Evolutionary conservation across 2,797 vertebrate genomes (phyloP).

Genomic region (Psittacula derbiana): DNA sequence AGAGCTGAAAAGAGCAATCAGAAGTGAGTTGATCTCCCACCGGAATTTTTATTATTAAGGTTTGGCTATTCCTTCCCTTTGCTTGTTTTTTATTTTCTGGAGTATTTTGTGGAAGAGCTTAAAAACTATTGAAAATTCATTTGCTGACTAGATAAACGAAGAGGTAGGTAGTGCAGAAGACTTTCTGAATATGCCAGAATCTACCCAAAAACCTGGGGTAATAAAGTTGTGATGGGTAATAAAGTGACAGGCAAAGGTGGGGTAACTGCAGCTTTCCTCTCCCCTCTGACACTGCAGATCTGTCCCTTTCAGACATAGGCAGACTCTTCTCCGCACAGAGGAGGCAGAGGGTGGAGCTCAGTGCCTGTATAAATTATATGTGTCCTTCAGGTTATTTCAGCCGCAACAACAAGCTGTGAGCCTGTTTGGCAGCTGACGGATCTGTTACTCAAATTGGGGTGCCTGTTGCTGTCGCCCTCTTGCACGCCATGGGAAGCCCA

Average conservation of each 20-base stretch:
- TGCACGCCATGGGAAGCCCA: conserved; percentile 36
- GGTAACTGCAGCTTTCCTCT: not conserved
- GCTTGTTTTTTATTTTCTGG: not conserved
- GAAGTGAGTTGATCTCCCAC: not conserved
- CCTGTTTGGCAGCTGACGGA: conserved; percentile 38
- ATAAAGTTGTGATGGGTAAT: not conserved
- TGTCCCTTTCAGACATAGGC: not conserved
- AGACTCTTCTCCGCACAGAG: not conserved
- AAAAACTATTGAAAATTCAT: not conserved
- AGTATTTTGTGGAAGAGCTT: not conserved
- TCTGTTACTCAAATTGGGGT: conserved; percentile 11
- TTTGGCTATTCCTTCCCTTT: not conserved
- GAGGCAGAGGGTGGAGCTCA: conserved; percentile 65
- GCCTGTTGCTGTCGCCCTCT: conserved; percentile 4
- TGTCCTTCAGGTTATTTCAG: conserved; percentile 52
- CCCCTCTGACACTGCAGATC: not conserved
- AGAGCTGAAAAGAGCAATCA: not conserved
- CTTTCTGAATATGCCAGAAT: not conserved
- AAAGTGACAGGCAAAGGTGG: not conserved
- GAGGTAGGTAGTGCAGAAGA: not conserved
- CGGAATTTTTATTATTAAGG: not conserved
- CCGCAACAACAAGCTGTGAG: conserved; percentile 22
- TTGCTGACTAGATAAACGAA: not conserved
- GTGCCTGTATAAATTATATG: conserved; percentile 57
- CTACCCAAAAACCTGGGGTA: not conserved